phyloP scores from a whole-genome alignment of 2,113 vertebrate species.

The Trochalopteron elliotii region DNA sequence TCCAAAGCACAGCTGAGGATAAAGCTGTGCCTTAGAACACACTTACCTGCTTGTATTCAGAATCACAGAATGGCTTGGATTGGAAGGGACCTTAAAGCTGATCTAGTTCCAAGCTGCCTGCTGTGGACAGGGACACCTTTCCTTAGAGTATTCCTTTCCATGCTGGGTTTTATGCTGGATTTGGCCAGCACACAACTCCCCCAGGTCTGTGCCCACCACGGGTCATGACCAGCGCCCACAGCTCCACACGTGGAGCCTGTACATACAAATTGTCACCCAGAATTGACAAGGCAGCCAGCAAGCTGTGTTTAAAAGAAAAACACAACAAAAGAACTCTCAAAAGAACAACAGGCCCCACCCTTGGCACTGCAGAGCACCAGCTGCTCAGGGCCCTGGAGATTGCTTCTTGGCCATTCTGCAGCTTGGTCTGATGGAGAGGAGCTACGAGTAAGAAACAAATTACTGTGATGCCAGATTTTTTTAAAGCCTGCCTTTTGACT shows the following conservation, averaged over 20 bases:
- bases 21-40: not conserved
- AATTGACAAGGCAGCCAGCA: not conserved
- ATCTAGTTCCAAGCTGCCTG: not conserved
- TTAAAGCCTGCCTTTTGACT: not conserved
- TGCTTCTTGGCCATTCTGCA: not conserved
- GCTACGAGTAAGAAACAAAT: fast-evolving
- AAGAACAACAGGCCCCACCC: not conserved
- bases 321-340: not conserved
- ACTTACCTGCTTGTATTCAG: not conserved
- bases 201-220: fast-evolving
- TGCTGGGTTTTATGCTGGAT: not conserved
- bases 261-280: not conserved
- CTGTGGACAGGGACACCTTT: not conserved
- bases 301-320: not conserved
- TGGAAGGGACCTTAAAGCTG: not conserved
- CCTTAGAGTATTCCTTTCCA: not conserved
- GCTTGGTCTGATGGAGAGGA: not conserved
- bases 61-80: not conserved
- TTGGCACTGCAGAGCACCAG: not conserved
- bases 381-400: not conserved
- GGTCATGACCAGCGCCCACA: fast-evolving
- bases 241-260: not conserved
- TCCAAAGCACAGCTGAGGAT: not conserved
- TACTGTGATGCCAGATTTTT: not conserved
- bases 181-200: not conserved